phyloP scores from a whole-genome alignment of 2,797 vertebrate genomes.

The Yasuhikotakia modesta region DNA sequence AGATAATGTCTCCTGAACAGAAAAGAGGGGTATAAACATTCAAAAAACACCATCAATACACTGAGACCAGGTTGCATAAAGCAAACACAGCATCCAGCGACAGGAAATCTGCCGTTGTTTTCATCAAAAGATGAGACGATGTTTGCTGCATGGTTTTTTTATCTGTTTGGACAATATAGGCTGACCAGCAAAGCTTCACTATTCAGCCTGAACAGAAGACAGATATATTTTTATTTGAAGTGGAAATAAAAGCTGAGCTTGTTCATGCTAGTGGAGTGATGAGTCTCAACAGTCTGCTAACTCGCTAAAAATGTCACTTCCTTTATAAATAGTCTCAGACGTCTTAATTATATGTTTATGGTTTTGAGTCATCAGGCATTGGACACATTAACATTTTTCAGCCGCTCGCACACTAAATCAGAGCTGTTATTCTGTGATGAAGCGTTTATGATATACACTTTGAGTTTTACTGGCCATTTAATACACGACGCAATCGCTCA shows the following conservation, averaged over 20 bases:
- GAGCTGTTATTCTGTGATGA: slow-evolving; percentile 1
- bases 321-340: slow-evolving; percentile 31
- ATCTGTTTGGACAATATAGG: slow-evolving; percentile 1
- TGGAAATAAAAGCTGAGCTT: slow-evolving; percentile 15
- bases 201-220: not conserved
- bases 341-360: slow-evolving; percentile 34
- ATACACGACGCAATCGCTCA: not conserved
- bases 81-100: slow-evolving; percentile 77
- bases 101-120: slow-evolving; percentile 76
- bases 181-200: not conserved
- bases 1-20: slow-evolving; percentile 15
- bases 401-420: slow-evolving; percentile 14
- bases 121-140: slow-evolving; percentile 63
- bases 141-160: slow-evolving; percentile 32
- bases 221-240: slow-evolving; percentile 5
- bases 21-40: slow-evolving; percentile 65
- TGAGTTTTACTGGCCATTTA: not conserved
- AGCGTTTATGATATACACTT: not conserved
- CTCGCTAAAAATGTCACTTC: slow-evolving; percentile 29
- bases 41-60: slow-evolving; percentile 75
- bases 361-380: slow-evolving; percentile 29
- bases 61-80: slow-evolving; percentile 75
- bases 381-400: slow-evolving; percentile 25
- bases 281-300: slow-evolving; percentile 17
- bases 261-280: not conserved